Evolutionary conservation across 2,113 vertebrate genomes (phyloP), one percentile per base, ranked within the genome.

Genomic region (Pandion haliaetus): DNA sequence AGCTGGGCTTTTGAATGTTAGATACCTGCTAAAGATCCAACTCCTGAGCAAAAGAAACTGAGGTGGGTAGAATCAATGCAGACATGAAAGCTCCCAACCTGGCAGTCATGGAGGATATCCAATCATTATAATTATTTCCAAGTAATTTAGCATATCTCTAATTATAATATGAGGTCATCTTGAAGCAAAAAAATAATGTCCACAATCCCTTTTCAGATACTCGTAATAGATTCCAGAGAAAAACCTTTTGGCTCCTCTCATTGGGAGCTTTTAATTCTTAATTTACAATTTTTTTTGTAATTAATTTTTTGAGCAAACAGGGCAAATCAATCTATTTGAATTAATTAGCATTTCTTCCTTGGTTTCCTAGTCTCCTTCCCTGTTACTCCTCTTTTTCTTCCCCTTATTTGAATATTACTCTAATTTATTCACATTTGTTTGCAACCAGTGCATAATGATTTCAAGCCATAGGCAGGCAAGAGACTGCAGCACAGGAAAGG

Each of bases 151-250:
- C 45, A 10, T 96, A 91, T 93, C 94, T 96, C 91, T 96, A 94
- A 95, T 97, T 97, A 96, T 72, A 57, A 81, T 65, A 87, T 82
- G 97, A 98, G 97, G 95, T 98, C 97, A 97, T 97, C 90, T 95
- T 66, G 93, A 93, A 86, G 87, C 61, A 88, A 90, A 95, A 88
- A 90, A 95, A 90, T 92, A 59, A 93, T 85, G 69, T 93, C 96
- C 74, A 74, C 82, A 76, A 74, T 91, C 80, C 59, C 66, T 57
- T 98, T 97, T 95, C 71, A 84, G 92, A 91, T 95, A 76, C 81
- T 93, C 28, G 6, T 96, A 92, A 85, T 85, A 76, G 82, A 94
- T 96, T 95, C 95, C 67, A 76, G 86, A 74, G 86, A 65, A 97
- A 97, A 95, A 94, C 62, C 88, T 97, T 96, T 94, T 93, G 95